Base-by-base conservation (phyloP, 2,113 vertebrate species). In the Archilochus colubris region DNA sequence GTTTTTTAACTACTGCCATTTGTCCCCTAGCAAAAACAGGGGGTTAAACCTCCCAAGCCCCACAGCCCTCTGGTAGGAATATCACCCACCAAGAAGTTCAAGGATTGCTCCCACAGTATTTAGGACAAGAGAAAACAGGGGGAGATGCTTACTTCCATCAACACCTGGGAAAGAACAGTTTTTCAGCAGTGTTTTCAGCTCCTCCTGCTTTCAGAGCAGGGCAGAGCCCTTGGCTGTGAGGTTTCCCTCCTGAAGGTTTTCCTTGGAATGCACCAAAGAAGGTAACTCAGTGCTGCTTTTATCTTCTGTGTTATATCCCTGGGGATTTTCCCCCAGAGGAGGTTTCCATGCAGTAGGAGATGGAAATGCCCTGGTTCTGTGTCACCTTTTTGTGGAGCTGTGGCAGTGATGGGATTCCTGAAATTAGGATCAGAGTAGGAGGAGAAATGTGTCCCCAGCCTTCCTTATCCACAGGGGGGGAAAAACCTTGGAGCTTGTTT, bases 1-100 rank as follows among this genome's bases (percentile, higher is more conserved):
- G 36, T 64, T 20, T 57, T 55, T 79, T 24, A 82, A 69, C 74
- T 44, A 2, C 64, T 74, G 55, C 85, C 94, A 88, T 95, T 96
- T 97, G 91, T 94, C 93, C 38, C 38, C 82, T 89, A 86, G 64
- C 84, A 50, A 91, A 96, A 96, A 94, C 59, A 91, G 62, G 46
- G 63, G 23, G 48, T 36, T 25, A 21, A 88, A 81, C 44, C 55
- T 91, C 80, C 82, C 80, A 55, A 89, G 48, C 78, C 66, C 25
- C 84, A 23, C 81, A 87, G 21, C 7, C 55, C 21, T 88, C 93
- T 61, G 3, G 68, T 20, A 79, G 82, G 94, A 95, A 94, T 91
- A 89, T 55, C 76, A 89, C 63, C 6, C 33, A 33, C 33, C 33
- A 86, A 86, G 89, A 94, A 70, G 79, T 66, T 61, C 84, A 86